phyloP scores from a whole-genome alignment of 2,113 vertebrate species.

The Xyliphius kryptos region DNA sequence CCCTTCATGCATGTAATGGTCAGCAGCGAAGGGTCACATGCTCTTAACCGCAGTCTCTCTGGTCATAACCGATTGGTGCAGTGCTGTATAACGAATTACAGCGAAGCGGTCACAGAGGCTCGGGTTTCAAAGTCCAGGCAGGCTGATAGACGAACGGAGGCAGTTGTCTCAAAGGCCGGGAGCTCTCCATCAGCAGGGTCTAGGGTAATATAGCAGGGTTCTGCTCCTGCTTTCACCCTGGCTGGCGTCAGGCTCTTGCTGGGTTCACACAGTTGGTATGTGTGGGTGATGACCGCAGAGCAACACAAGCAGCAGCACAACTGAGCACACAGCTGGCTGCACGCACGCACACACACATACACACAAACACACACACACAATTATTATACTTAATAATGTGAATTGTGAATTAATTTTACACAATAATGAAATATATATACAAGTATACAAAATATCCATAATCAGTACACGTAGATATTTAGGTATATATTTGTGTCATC shows the following conservation, averaged over 20 bases:
- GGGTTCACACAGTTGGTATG: constrained; percentile 38
- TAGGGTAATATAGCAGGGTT: constrained; percentile 30
- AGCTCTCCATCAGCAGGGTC: constrained; percentile 43
- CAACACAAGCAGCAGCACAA: constrained; percentile 8
- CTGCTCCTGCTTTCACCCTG: constrained; percentile 26
- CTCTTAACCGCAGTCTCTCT: constrained; percentile 16
- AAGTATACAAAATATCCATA: no score
- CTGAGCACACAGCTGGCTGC: constrained; percentile 3
- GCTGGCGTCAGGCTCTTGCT: constrained; percentile 40
- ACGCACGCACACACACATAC: constrained; percentile 4
- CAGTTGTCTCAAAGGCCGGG: constrained; percentile 44
- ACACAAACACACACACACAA: constrained; percentile 1
- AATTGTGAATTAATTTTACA: no score
- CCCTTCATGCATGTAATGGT: constrained; percentile 21
- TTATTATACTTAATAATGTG: no score
- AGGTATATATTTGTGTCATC: no score
- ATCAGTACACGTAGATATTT: no score
- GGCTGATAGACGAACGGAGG: constrained; percentile 45
- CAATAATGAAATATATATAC: no score
- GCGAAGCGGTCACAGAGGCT: constrained; percentile 39
- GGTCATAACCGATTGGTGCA: constrained; percentile 34
- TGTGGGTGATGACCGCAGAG: constrained; percentile 35
- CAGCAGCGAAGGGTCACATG: constrained; percentile 26
- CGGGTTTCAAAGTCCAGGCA: constrained; percentile 43
- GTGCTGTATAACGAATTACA: constrained; percentile 43